phyloP scores from a whole-genome alignment of 2,113 vertebrate species.

The Pseudorasbora parva region DNA sequence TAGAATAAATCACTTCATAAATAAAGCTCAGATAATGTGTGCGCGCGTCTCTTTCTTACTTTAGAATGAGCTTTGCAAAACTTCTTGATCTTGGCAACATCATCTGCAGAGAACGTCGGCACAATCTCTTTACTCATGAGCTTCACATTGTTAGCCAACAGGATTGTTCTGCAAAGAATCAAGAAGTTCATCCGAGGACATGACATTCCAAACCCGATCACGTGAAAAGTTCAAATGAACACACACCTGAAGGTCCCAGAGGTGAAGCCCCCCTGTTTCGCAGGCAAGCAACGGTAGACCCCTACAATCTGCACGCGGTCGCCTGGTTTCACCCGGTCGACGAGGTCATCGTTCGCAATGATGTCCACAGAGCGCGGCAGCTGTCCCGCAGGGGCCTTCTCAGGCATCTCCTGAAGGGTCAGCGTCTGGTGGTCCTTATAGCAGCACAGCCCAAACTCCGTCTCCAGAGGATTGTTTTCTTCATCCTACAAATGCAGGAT shows the following conservation, averaged over 20 bases:
- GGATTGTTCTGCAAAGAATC: slow-evolving; percentile 64
- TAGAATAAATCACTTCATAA: background rate
- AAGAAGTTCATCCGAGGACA: background rate
- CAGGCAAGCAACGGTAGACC: slow-evolving; percentile 69
- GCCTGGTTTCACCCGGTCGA: slow-evolving; percentile 70
- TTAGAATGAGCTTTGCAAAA: slow-evolving; percentile 81
- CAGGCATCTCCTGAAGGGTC: slow-evolving; percentile 74
- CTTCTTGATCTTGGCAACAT: slow-evolving; percentile 84
- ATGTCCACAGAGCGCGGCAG: slow-evolving; percentile 68
- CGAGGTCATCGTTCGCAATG: slow-evolving; percentile 67
- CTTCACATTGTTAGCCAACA: slow-evolving; percentile 76
- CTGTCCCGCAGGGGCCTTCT: slow-evolving; percentile 72
- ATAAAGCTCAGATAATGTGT: background rate
- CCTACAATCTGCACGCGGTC: slow-evolving; percentile 71
- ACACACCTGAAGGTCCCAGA: slow-evolving; percentile 68
- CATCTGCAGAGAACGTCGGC: slow-evolving; percentile 74
- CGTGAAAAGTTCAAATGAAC: background rate
- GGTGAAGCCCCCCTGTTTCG: slow-evolving; percentile 70
- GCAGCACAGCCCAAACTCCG: slow-evolving; percentile 70
- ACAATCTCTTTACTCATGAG: slow-evolving; percentile 80
- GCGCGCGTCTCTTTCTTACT: slow-evolving; percentile 59
- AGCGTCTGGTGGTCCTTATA: slow-evolving; percentile 71
- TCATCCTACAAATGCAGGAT: slow-evolving; percentile 65
- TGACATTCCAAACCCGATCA: background rate
- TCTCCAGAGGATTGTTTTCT: slow-evolving; percentile 74